Evolutionary conservation across 2,797 vertebrate species (phyloP).

Genomic region (Rhabdophis nuchalis): DNA sequence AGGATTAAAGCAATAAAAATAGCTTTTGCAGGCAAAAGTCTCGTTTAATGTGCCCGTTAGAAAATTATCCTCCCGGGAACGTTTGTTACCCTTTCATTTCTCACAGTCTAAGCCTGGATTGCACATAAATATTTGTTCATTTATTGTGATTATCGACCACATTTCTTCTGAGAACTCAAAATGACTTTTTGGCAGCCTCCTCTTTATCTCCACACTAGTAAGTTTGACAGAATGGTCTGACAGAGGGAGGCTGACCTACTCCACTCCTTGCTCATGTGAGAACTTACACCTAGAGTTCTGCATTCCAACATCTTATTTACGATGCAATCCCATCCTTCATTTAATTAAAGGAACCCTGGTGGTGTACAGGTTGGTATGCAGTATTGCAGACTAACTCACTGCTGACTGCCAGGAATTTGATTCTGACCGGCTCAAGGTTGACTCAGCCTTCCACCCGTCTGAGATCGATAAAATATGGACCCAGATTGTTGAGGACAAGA

Average conservation of each 20-base stretch:
- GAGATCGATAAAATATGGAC: neutral
- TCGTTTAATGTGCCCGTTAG: neutral
- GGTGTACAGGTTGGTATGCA: neutral
- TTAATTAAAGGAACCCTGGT: neutral
- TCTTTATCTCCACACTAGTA: neutral
- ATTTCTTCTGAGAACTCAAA: neutral
- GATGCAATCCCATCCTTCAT: neutral
- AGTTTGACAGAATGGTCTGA: neutral
- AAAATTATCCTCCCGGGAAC: neutral
- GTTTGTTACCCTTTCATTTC: neutral
- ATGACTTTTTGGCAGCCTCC: neutral
- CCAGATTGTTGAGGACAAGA: neutral
- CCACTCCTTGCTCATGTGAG: neutral
- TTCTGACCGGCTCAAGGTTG: neutral
- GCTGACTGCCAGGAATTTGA: neutral
- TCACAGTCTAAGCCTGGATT: neutral
- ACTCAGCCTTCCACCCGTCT: neutral
- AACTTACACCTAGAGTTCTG: neutral
- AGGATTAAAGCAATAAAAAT: neutral
- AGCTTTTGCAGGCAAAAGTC: neutral
- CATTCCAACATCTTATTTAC: neutral
- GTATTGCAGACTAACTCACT: neutral
- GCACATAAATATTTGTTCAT: neutral
- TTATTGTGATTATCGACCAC: neutral
- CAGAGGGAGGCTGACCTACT: neutral